Base-by-base conservation (phyloP, 2,113 vertebrate species). In the Melanotaenia duboulayi region DNA sequence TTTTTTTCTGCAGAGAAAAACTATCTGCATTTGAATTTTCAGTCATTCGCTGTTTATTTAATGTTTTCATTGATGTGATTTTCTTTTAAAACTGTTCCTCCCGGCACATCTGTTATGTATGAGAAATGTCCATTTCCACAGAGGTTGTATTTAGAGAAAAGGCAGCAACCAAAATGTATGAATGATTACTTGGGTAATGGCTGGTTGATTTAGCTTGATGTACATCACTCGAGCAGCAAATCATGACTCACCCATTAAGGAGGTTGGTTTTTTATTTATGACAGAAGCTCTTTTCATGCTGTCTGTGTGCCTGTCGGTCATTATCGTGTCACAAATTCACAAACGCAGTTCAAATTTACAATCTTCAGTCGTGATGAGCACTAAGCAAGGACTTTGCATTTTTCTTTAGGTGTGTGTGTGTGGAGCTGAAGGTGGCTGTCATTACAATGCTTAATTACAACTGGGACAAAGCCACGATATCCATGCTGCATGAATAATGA, bases 401-500 rank as follows among this genome's bases (percentile, higher is more conserved):
- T 59, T 54, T 20, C 9, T 51, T 20, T 44, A n/a, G 25, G 39
- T 11, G 44, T 0, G 46, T 39, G 13, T 20, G 51, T 48, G 22
- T 24, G 22, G 4, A 51, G 46, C n/a, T 17, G 5, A 54, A 66
- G 55, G 63, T 73, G 65, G 46, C 60, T 25, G 58, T 78, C 67
- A 65, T 63, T 39, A 75, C 61, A 46, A 44, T 46, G 50, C 48
- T 75, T 88, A 60, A 86, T 82, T 68, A 79, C 74, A 70, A 19
- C 46, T 46, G 42, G 58, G 72, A 80, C 65, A 67, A 59, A 74
- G 20, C 61, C 62, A 8, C 65, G 60, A 73, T 80, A 55, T 48
- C 73, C 42, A 24, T 55, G 73, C 39, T 59, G 56, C 67, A 52
- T 85, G 76, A 80, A 70, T 81, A 85, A 87, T 72, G 62, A 39